These are phyloP conservation scores for Oreochromis aureus DNA, from an alignment of 2,113 vertebrate genomes.

Conservation along the genomic window DNA sequence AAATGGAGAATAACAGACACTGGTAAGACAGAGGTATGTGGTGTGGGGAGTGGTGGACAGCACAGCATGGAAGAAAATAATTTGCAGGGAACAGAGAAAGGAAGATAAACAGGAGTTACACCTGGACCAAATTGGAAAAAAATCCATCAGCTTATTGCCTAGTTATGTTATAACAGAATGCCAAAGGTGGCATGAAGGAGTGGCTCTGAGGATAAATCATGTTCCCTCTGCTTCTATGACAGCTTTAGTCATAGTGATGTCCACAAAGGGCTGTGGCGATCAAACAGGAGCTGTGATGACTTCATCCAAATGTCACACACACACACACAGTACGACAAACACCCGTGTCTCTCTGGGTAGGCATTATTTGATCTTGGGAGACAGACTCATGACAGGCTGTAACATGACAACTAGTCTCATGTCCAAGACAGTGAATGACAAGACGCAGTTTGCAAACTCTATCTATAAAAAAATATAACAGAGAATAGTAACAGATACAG, in stretches of 20 bases:
- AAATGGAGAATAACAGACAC: slow-evolving; percentile 48
- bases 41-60: neutral
- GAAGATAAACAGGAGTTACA: slow-evolving; percentile 10
- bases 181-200: slow-evolving; percentile 57
- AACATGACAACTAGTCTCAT: slow-evolving; percentile 41
- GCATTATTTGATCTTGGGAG: slow-evolving; percentile 59
- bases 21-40: slow-evolving; percentile 21
- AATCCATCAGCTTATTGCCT: slow-evolving; percentile 62
- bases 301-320: slow-evolving; percentile 62
- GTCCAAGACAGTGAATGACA: slow-evolving; percentile 56
- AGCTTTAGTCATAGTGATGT: slow-evolving; percentile 63
- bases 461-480: slow-evolving; percentile 49
- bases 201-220: slow-evolving; percentile 59
- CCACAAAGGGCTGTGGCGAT: slow-evolving; percentile 52
- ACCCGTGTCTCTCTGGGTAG: slow-evolving; percentile 30
- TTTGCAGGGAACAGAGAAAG: neutral
- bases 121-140: slow-evolving; percentile 43
- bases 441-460: slow-evolving; percentile 19
- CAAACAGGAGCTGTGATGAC: slow-evolving; percentile 59
- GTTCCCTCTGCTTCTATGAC: slow-evolving; percentile 46
- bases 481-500: slow-evolving; percentile 48
- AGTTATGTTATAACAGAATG: slow-evolving; percentile 51
- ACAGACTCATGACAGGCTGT: slow-evolving; percentile 46
- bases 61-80: slow-evolving; percentile 15
- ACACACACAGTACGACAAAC: slow-evolving; percentile 24